Evolutionary conservation across 2,113 vertebrate genomes (phyloP).

Genomic region (Typhlomys cinereus): DNA sequence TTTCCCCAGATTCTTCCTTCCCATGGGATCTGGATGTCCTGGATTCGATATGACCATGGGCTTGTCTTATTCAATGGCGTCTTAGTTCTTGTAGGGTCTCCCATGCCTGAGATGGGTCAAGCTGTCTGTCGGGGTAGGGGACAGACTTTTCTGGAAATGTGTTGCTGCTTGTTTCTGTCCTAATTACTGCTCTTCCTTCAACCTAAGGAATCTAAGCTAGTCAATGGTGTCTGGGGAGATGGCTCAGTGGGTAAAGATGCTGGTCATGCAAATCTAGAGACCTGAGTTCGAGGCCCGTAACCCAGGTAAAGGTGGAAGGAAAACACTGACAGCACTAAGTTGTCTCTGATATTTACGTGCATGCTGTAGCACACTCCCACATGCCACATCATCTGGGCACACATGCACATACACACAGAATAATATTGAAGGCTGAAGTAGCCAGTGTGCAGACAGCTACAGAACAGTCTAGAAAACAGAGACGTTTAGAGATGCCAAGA

Average conservation of each 20-base stretch:
- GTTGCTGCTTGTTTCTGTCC: background rate
- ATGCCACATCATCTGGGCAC: too few relatives aligned
- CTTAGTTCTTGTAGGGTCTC: background rate
- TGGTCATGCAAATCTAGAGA: too few relatives aligned
- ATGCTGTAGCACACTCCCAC: too few relatives aligned
- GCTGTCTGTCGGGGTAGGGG: background rate
- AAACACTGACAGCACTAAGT: too few relatives aligned
- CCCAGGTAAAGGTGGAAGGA: too few relatives aligned
- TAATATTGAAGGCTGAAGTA: background rate
- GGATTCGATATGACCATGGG: background rate
- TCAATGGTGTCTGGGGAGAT: too few relatives aligned
- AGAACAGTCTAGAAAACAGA: background rate
- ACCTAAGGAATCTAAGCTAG: too few relatives aligned
- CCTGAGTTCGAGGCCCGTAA: too few relatives aligned
- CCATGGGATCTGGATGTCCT: background rate
- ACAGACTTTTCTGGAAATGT: background rate
- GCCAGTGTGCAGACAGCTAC: background rate
- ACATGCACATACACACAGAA: too few relatives aligned
- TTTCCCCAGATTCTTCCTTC: background rate
- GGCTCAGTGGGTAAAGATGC: too few relatives aligned
- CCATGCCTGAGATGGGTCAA: background rate
- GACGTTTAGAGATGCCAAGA: background rate
- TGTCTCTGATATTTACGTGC: too few relatives aligned
- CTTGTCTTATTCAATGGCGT: background rate
- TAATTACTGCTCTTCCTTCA: fast-evolving